Percentiles rank a stretch among this genome's conserved stretches.
Evolutionary conservation across 2,888 invertebrate genomes (phyloP).

Genomic region (Diplolepis rosae): DNA sequence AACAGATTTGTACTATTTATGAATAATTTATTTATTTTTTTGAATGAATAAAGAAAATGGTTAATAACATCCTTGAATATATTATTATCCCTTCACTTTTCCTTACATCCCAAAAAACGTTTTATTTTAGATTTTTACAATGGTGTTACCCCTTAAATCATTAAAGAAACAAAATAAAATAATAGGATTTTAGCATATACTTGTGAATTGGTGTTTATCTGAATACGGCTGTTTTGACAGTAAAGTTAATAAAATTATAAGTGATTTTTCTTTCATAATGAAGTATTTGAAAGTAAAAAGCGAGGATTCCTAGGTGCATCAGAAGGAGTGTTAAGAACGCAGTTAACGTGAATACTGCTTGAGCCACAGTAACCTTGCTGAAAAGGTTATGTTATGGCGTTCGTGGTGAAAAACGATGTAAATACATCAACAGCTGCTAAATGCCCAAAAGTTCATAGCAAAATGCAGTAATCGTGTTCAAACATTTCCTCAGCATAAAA

Average conservation of each 20-base stretch:
- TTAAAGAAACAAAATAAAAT: not conserved
- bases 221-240: not conserved
- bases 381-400: slow-evolving; percentile 18
- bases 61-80: too few relatives aligned
- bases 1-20: too few relatives aligned
- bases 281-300: slow-evolving; percentile 20
- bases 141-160: not conserved
- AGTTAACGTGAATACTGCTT: slow-evolving; percentile 4
- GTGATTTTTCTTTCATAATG: slow-evolving; percentile 9
- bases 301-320: slow-evolving; percentile 4
- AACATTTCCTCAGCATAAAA: not conserved
- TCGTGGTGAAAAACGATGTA: not conserved
- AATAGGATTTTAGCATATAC: slow-evolving; percentile 12
- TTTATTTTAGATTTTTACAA: too few relatives aligned
- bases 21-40: too few relatives aligned
- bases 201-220: not conserved
- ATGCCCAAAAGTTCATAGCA: not conserved
- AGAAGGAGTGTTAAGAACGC: slow-evolving; percentile 17
- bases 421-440: slow-evolving; percentile 6
- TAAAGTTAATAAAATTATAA: slow-evolving; percentile 15
- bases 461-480: not conserved
- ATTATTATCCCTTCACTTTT: too few relatives aligned
- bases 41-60: too few relatives aligned
- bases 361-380: not conserved
- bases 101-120: too few relatives aligned